Evolutionary conservation across 2,113 vertebrate genomes (phyloP), one percentile per base, ranked within the genome.

Genomic region (Riparia riparia): DNA sequence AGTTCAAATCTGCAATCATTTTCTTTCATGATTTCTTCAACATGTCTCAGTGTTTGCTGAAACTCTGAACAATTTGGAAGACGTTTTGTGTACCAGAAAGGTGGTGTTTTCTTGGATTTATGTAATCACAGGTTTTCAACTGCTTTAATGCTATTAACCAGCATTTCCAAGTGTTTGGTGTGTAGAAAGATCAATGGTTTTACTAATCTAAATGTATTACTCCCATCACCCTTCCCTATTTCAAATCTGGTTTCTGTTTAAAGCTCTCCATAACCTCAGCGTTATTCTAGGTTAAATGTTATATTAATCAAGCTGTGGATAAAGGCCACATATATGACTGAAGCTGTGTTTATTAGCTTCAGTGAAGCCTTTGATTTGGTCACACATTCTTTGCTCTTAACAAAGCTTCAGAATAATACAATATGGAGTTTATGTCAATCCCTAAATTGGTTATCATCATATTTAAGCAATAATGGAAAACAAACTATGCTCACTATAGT

Each of bases 261-360:
- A 97, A 95, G 81, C 95, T 94, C 95, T 97, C 64, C 90, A 95
- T 96, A 97, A 97, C 96, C 94, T 87, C 94, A 95, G 91, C 63
- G 54, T 86, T 90, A 78, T 95, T 97, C 94, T 90, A 93, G 95
- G 94, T 95, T 97, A 96, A 97, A 98, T 96, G 74, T 96, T 95
- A 97, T 95, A 97, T 96, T 97, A 97, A 98, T 98, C 97, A 97
- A 96, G 94, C 93, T 95, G 85, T 94, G 95, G 94, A 97, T 96
- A 97, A 96, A 97, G 93, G 96, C 94, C 86, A 95, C 76, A 86
- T 95, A 96, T 86, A 96, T 93, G 95, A 95, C 94, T 96, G 94
- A 93, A 95, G 93, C 90, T 88, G 85, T 96, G 85, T 97, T 96
- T 98, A 97, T 96, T 97, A 96, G 94, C 91, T 96, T 97, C 96